A percentile compares a stretch with the other conserved stretches of the same genome.
These are phyloP conservation scores for Myiopsitta monachus DNA, from an alignment of 2,113 vertebrate genomes.

Conservation along the genomic window DNA sequence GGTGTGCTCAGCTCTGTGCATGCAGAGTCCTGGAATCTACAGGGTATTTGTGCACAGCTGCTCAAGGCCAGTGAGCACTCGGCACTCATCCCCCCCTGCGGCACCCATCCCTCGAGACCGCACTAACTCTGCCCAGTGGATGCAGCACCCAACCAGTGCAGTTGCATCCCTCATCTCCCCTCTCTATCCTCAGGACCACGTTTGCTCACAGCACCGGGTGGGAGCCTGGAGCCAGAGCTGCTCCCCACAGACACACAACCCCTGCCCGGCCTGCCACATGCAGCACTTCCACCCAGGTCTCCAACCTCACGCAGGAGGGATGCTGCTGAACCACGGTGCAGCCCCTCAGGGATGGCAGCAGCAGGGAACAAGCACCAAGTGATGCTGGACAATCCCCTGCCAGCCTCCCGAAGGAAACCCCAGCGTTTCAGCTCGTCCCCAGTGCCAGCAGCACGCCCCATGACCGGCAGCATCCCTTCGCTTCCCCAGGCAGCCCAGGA, in stretches of 20 bases:
- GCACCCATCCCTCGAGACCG: neutral
- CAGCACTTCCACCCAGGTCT: neutral
- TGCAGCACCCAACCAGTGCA: neutral
- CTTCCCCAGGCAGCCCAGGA: fast-evolving
- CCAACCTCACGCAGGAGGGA: fast-evolving
- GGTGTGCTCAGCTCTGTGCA: fast-evolving
- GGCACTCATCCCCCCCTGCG: neutral
- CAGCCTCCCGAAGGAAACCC: neutral
- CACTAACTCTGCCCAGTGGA: fast-evolving
- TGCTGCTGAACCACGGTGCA: fast-evolving
- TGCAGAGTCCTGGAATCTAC: neutral
- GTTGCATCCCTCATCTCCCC: neutral
- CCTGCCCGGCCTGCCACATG: neutral
- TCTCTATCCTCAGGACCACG: neutral
- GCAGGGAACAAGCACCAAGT: neutral
- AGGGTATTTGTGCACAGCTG: neutral
- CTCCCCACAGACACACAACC: neutral
- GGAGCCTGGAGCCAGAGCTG: neutral
- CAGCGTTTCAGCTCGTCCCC: neutral
- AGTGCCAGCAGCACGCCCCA: neutral
- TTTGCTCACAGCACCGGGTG: neutral
- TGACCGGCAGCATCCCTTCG: neutral
- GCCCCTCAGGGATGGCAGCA: neutral
- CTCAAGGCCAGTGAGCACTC: neutral
- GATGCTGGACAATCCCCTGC: neutral